Base-by-base conservation (phyloP, 2,113 vertebrate genomes). In the Theristicus caerulescens region DNA sequence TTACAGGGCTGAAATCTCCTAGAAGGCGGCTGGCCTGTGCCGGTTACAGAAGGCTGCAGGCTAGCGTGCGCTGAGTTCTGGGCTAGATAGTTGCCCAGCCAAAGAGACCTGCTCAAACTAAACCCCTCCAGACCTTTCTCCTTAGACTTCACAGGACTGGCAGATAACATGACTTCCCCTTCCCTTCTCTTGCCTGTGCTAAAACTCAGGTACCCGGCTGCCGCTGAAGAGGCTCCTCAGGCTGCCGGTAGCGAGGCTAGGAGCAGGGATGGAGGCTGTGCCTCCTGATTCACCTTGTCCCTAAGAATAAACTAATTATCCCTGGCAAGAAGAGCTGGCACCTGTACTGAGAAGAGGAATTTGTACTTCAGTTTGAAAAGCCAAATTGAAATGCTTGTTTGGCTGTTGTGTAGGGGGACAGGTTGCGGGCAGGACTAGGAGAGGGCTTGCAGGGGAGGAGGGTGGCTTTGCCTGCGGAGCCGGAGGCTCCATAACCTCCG, bases 1-100 rank as follows among this genome's bases (percentile, higher is more conserved):
- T 99, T 99, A 96, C 99, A 99, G 99, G 99, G 96, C 98, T 98
- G 98, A 99, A 98, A 98, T 98, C 98, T 99, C 98, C 99, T 98
- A 99, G 99, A 99, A 98, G 98, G 99, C 98, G 98, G 97, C 99
- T 98, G 99, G 99, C 99, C 98, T 99, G 99, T 97, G 97, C 98
- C 98, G 77, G 97, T 98, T 98, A 98, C 98, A 97, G 99, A 99
- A 98, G 98, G 98, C 98, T 98, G 98, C 99, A 99, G 99, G 99
- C 99, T 98, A 98, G 99, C 98, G 98, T 98, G 98, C 93, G 98
- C 98, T 97, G 97, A 98, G 96, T 94, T 91, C 94, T 98, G 98
- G 98, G 91, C 97, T 98, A 98, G 97, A 52, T 98, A 98, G 97
- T 94, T 97, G 97, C 95, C 97, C 97, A 96, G 24, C 97, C 97